Percentiles rank a stretch among this genome's conserved stretches.
These are phyloP conservation scores for Ips nitidus DNA, from an alignment of 1,140 invertebrate genomes.

Conservation along the genomic window DNA sequence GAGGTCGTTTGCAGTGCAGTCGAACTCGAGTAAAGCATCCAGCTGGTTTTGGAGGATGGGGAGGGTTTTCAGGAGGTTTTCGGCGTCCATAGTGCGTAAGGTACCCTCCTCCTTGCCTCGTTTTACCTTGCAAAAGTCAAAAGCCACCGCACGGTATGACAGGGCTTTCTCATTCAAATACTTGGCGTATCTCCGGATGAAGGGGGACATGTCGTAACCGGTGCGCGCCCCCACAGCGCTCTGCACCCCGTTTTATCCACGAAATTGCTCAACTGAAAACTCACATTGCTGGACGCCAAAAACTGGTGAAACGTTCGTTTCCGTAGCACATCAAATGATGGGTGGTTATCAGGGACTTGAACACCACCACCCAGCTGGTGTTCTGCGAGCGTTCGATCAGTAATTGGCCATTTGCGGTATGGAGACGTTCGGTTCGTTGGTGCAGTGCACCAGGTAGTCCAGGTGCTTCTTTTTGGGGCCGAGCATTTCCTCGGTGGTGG, in stretches of 20 bases:
- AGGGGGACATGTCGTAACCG: constrained; percentile 99
- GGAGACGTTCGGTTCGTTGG: constrained; percentile 99
- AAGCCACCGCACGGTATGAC: constrained; percentile 96
- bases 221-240: constrained; percentile 57
- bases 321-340: constrained; percentile 99
- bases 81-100: constrained; percentile 94
- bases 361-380: constrained; percentile 98
- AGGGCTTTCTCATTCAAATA: constrained; percentile 99
- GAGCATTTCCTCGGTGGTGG: constrained; percentile 99
- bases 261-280: constrained; percentile 97
- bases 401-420: constrained; percentile 98
- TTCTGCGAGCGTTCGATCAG: constrained; percentile 97
- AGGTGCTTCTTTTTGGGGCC: constrained; percentile 99
- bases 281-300: constrained; percentile 98
- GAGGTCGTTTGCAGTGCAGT: constrained; percentile 95
- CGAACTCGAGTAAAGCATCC: constrained; percentile 96
- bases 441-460: constrained; percentile 99
- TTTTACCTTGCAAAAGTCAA: constrained; percentile 99
- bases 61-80: constrained; percentile 96
- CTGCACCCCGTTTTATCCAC: constrained; percentile 94
- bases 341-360: constrained; percentile 97
- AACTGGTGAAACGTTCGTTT: constrained; percentile 99
- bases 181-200: constrained; percentile 97
- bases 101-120: constrained; percentile 97
- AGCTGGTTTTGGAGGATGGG: constrained; percentile 95